Conservation (phyloP, 1,140 invertebrate genomes). For the Elymnias hypermnestra region DNA sequence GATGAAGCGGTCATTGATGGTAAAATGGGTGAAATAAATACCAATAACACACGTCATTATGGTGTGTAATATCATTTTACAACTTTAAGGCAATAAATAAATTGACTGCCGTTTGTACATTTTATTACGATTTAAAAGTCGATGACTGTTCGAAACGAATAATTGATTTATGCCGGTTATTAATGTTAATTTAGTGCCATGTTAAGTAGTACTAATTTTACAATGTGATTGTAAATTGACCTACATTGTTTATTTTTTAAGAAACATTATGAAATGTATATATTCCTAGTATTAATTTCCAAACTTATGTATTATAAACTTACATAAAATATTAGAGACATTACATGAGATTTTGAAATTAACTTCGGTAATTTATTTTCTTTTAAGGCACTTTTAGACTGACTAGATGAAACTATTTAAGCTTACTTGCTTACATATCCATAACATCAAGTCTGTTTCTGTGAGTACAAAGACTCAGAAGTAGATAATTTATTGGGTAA, state of each 20-base stretch:
- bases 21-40: conserved; percentile 66
- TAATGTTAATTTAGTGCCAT: conserved; percentile 65
- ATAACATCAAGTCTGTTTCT: no score
- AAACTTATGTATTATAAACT: no score
- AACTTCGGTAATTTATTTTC: no score
- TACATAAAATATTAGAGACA: no score
- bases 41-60: conserved; percentile 73
- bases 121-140: conserved; percentile 75
- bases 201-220: conserved; percentile 40
- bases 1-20: conserved; percentile 55
- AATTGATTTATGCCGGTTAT: conserved; percentile 71
- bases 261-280: no score
- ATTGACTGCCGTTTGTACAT: conserved; percentile 72
- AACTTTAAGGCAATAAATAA: conserved; percentile 73
- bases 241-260: conserved; percentile 6
- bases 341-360: no score
- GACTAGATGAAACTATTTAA: no score
- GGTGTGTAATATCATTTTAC: conserved; percentile 72
- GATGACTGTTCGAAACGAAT: conserved; percentile 70
- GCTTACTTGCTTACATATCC: no score
- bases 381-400: no score
- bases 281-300: no score
- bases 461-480: no score
- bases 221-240: conserved; percentile 23
- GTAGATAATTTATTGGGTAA: no score